phyloP scores from a whole-genome alignment of 2,797 vertebrate species.

The Echeneis naucrates region DNA sequence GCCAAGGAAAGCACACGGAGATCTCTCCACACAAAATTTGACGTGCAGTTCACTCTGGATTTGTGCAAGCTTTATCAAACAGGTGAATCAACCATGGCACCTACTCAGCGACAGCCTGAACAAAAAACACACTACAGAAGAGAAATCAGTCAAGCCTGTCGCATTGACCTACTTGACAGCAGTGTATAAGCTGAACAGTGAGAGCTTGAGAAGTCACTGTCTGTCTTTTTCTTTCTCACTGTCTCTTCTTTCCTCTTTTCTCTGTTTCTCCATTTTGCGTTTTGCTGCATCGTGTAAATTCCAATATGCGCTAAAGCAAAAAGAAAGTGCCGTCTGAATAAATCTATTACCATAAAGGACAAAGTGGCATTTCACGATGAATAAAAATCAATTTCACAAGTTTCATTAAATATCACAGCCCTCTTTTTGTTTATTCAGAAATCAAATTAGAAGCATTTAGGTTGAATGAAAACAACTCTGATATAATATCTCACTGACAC shows the following conservation, averaged over 20 bases:
- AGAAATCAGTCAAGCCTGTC: conserved; percentile 74
- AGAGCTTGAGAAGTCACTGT: conserved; percentile 52
- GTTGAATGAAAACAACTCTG: conserved; percentile 11
- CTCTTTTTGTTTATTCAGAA: conserved; percentile 32
- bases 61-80: conserved; percentile 66
- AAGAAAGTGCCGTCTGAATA: conserved; percentile 20
- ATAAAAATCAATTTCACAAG: conserved; percentile 33
- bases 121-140: conserved; percentile 58
- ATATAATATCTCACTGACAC: conserved; percentile 17
- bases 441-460: conserved; percentile 40
- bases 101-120: conserved; percentile 52
- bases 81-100: conserved; percentile 70
- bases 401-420: conserved; percentile 53
- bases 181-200: conserved; percentile 54
- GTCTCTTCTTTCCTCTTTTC: conserved; percentile 11
- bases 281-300: conserved; percentile 13
- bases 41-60: conserved; percentile 53
- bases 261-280: conserved; percentile 17
- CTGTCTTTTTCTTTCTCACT: conserved; percentile 33
- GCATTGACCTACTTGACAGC: conserved; percentile 78
- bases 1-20: conserved; percentile 3
- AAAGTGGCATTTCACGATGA: conserved; percentile 42
- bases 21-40: conserved; percentile 21
- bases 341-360: conserved; percentile 39
- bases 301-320: conserved; percentile 1